Base-by-base conservation (phyloP, 2,888 invertebrate genomes). In the Halictus quadricinctus region DNA sequence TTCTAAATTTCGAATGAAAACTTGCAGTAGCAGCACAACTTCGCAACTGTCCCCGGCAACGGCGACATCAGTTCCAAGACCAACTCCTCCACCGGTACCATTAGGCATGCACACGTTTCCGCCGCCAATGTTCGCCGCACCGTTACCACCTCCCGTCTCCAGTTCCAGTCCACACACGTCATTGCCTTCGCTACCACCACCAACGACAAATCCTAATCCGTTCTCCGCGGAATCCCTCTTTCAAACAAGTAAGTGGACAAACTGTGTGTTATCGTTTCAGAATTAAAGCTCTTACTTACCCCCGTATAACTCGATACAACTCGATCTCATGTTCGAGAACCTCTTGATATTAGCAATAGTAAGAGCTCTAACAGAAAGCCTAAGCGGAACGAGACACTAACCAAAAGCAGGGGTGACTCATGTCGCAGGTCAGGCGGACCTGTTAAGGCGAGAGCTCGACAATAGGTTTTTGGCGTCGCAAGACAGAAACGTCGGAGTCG, bases 221-320 rank as follows among this genome's bases (percentile, higher is more conserved):
- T 98, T 98, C 95, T 97, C 98, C 18, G 98, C 98, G 12, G 98
- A 98, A 94, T 98, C 97, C 92, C 96, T 98, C 88, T 98, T 98
- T 94, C 97, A 98, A 95, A 96, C 97, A 90, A 98, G 97, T 96
- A 95, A 97, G 97, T 96, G 93, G 93, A 93, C 80, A 84, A 85
- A 25, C 78, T 58, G 43, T 54, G 46, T 15, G 0, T n/a, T 75
- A 43, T 25, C 18, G 43, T 69, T 60, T 75, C 64, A n/a, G 36
- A 54, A 76, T 76, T 25, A 41, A 64, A 29, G 41, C 72, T 75
- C 15, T 15, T 64, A 64, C 25, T 21, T 64, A 29, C 0, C 12
- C 15, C 6, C 36, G 36, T 13, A n/a, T 13, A 60, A 60, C 13
- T 60, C 60, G 60, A 13, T 29, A 3, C 18, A 64, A 64, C 13